A percentile compares a stretch with the other conserved stretches of the same genome.
Evolutionary conservation across 30 jellyfish, hydroid and myxozoan species (phyloP).

Genomic region (Calvadosia cruxmelitensis): DNA sequence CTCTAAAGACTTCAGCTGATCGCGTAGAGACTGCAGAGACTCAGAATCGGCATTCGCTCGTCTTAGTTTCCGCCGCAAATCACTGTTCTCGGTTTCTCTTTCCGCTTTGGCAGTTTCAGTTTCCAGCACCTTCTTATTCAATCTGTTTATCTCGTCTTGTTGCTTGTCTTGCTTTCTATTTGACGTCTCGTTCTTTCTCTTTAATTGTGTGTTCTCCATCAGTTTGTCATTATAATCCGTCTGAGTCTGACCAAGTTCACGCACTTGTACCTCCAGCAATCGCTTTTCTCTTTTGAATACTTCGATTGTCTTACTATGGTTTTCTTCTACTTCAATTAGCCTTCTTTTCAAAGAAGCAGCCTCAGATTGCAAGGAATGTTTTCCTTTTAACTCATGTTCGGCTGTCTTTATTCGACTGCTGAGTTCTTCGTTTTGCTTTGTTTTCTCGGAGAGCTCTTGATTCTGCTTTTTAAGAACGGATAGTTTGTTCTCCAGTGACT

Average conservation of each 20-base stretch:
- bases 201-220: neutral
- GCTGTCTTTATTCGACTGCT: neutral
- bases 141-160: neutral
- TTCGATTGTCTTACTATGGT: neutral
- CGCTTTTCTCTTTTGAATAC: neutral
- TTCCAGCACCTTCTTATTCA: neutral
- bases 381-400: neutral
- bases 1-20: neutral
- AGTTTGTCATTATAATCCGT: neutral
- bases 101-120: neutral
- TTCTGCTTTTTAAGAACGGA: neutral
- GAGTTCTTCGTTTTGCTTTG: neutral
- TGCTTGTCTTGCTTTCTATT: neutral
- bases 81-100: neutral
- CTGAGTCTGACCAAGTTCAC: neutral
- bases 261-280: neutral
- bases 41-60: neutral
- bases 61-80: neutral
- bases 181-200: neutral
- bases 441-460: neutral
- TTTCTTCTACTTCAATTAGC: neutral
- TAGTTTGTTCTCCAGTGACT: neutral
- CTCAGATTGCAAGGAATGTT: neutral
- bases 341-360: neutral
- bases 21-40: neutral